phyloP scores from a whole-genome alignment of 2,888 invertebrate genomes.

The Agrochola macilenta region DNA sequence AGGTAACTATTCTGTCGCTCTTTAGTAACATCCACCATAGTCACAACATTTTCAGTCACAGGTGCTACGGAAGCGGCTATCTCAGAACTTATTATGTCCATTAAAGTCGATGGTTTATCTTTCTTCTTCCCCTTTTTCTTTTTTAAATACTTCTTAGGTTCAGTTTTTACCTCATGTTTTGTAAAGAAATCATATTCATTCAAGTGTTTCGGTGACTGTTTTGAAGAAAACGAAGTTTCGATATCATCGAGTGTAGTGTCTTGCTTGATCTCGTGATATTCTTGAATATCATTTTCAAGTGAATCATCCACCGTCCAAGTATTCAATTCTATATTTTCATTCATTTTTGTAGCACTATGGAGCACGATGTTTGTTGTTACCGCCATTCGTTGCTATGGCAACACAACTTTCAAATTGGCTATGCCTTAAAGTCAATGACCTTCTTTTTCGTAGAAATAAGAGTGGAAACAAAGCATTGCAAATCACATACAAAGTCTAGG shows the following conservation, averaged over 20 bases:
- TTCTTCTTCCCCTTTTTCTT: constrained; percentile 78
- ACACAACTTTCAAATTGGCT: constrained; percentile 40
- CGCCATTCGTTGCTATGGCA: constrained; percentile 69
- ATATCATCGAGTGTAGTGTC: constrained; percentile 62
- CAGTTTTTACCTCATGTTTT: constrained; percentile 71
- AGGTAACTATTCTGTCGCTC: constrained; percentile 70
- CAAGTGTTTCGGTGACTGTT: constrained; percentile 65
- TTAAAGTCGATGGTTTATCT: constrained; percentile 72
- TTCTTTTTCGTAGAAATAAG: not conserved
- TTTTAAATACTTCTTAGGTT: constrained; percentile 68
- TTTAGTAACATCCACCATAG: constrained; percentile 65
- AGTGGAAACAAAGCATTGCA: not conserved
- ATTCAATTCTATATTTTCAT: constrained; percentile 79
- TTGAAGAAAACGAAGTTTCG: constrained; percentile 67
- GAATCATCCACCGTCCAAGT: constrained; percentile 68
- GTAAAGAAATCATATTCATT: constrained; percentile 83
- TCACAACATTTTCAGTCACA: constrained; percentile 76
- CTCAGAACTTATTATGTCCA: constrained; percentile 82
- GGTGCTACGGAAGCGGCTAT: constrained; percentile 74
- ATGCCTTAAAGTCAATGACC: not conserved
- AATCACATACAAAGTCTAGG: not conserved
- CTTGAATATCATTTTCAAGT: constrained; percentile 79
- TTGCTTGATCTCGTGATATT: constrained; percentile 83
- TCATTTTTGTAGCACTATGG: constrained; percentile 69
- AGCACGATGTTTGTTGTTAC: constrained; percentile 26